Evolutionary conservation across 2,888 invertebrate genomes (phyloP).

Genomic region (Lottia gigantea): DNA sequence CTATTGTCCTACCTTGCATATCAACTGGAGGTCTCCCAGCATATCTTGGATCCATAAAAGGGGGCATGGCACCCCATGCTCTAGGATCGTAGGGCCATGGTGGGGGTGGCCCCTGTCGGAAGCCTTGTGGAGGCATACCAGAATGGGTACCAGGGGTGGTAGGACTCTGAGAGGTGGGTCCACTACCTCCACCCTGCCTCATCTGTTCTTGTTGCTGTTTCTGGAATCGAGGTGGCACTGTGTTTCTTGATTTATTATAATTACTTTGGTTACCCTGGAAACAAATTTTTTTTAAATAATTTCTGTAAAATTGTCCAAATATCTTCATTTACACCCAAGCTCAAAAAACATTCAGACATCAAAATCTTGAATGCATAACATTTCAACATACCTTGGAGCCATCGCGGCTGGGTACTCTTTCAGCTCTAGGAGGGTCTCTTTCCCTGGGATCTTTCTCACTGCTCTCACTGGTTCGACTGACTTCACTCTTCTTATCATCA

Average conservation of each 20-base stretch:
- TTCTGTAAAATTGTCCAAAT: no score
- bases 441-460: slow-evolving; percentile 60
- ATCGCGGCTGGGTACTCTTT: slow-evolving; percentile 28
- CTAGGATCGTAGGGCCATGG: slow-evolving; percentile 48
- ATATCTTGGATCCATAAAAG: slow-evolving; percentile 51
- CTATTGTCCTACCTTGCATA: slow-evolving; percentile 49
- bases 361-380: no score
- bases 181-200: slow-evolving; percentile 25
- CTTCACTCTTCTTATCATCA: slow-evolving; percentile 4
- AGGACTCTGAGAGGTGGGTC: background rate
- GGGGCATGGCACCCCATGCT: slow-evolving; percentile 49
- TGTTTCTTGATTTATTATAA: slow-evolving; percentile 73
- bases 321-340: no score
- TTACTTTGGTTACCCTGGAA: slow-evolving; percentile 25
- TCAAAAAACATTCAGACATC: no score
- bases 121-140: slow-evolving; percentile 44
- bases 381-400: slow-evolving; percentile 22
- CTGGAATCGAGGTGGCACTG: slow-evolving; percentile 81
- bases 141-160: slow-evolving; percentile 37
- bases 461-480: slow-evolving; percentile 58
- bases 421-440: background rate
- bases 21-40: slow-evolving; percentile 59
- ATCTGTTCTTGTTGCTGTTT: slow-evolving; percentile 52
- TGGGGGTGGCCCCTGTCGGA: slow-evolving; percentile 60
- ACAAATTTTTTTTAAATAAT: background rate